Conservation (phyloP, 2,113 vertebrate genomes). For the Hyperopisus bebe region DNA sequence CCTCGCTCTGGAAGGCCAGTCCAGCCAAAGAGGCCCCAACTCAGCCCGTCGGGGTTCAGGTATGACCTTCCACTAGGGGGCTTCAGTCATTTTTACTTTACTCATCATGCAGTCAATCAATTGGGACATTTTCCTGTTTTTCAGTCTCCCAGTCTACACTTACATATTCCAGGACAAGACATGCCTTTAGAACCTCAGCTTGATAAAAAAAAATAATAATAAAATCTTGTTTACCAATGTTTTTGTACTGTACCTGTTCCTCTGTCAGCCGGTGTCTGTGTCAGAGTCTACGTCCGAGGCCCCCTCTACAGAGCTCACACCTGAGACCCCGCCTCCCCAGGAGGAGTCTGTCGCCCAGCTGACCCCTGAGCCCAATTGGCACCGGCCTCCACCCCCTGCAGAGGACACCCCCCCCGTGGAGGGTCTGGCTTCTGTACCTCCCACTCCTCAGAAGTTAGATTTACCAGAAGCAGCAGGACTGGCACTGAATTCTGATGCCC, state of each 20-base stretch:
- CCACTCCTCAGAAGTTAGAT: not conserved
- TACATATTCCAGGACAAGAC: not conserved
- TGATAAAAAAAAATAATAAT: not conserved
- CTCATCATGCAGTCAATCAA: not conserved
- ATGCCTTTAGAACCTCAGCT: not conserved
- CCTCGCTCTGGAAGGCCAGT: constrained; percentile 57
- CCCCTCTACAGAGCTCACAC: not conserved
- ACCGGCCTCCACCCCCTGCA: not conserved
- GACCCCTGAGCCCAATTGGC: not conserved
- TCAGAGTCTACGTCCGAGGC: not conserved
- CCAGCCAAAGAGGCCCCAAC: constrained; percentile 26
- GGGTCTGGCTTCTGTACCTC: not conserved
- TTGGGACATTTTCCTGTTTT: not conserved
- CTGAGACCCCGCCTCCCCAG: not conserved
- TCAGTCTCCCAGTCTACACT: not conserved
- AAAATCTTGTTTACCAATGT: not conserved
- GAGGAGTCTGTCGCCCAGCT: not conserved
- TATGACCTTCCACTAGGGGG: constrained; percentile 1
- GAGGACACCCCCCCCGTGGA: not conserved
- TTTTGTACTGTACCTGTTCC: not conserved
- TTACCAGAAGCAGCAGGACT: not conserved
- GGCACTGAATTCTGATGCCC: not conserved
- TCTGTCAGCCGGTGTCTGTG: not conserved
- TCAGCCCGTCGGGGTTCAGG: constrained; percentile 31
- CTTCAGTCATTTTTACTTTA: not conserved